Base-by-base conservation (phyloP, 2,113 vertebrate genomes). In the Pedetes capensis region DNA sequence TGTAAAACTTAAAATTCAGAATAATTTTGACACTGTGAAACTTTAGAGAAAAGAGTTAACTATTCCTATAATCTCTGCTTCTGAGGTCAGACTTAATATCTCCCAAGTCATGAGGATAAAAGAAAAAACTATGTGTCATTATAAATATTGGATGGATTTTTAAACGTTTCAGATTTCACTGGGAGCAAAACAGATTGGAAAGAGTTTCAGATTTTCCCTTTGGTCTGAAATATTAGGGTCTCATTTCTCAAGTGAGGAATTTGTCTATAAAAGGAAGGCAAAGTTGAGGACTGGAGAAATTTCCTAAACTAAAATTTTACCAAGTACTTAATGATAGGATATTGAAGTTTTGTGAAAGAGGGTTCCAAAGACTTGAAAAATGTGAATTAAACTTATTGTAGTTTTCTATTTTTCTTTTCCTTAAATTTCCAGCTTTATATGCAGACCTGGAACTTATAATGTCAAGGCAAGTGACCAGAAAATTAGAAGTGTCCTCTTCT, bases 351-450 rank as follows among this genome's bases (percentile, higher is more conserved):
- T 93, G 55, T 55, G 66, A 88, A 92, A 95, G 37, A 49, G 63
- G 13, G 10, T 79, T 83, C 53, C 23, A 74, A 93, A 93, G 71
- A 23, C 83, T 87, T 68, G 29, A 74, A 78, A 96, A 94, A 80
- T 75, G 3, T 76, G 44, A 91, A 72, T 53, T 47, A 86, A 85
- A 51, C 20, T 79, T 51, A 63, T 66, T 84, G 29, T 49, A 88
- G 47, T 47, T 75, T 81, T 47, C 83, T 5, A 9, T 9, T 71
- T 47, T 25, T 25, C 20, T 72, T 82, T 84, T 84, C 51, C 83
- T 95, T 85, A 59, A 55, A 92, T 81, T 57, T 85, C 51, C 81
- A 71, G n/a, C 44, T 87, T 83, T 42, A 10, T 42, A 71, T 34
- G 22, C 49, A 25, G 34, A 78, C 80, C 59, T 68, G 37, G 59